phyloP scores from a whole-genome alignment of 2,888 invertebrate species.

The Leucophenga montana region DNA sequence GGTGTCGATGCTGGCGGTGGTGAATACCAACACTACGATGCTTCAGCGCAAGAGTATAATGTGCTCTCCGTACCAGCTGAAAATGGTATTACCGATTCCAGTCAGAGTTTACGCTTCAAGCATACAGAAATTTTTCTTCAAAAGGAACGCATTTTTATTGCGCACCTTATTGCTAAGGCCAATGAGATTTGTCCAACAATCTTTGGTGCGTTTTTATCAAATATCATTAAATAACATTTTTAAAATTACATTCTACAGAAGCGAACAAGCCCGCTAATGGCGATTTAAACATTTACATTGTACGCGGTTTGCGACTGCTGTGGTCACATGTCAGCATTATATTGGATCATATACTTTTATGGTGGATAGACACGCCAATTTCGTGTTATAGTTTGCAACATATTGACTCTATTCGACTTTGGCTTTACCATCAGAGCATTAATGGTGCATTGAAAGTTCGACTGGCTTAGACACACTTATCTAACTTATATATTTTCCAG shows the following conservation, averaged over 20 bases:
- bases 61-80: conserved; percentile 33
- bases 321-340: conserved; percentile 89
- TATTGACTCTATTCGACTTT: conserved; percentile 67
- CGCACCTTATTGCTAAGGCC: conserved; percentile 64
- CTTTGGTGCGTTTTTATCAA: conserved; percentile 54
- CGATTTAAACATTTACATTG: conserved; percentile 63
- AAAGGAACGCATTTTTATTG: conserved; percentile 61
- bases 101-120: conserved; percentile 56
- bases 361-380: conserved; percentile 86
- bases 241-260: conserved; percentile 35
- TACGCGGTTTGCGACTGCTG: conserved; percentile 72
- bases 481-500: conserved; percentile 67
- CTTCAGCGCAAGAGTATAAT: conserved; percentile 54
- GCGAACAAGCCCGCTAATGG: conserved; percentile 47
- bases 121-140: conserved; percentile 63
- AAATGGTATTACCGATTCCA: neutral
- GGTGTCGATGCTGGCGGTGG: conserved; percentile 49
- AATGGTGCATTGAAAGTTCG: conserved; percentile 50
- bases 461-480: neutral
- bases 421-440: conserved; percentile 61
- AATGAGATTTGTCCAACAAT: conserved; percentile 65
- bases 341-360: conserved; percentile 86
- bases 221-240: neutral
- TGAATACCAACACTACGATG: conserved; percentile 60
- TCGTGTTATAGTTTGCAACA: conserved; percentile 75